A percentile compares a stretch with the other conserved stretches of the same genome.
phyloP scores from a whole-genome alignment of 1,140 invertebrate species.

The Drosophila tsacasi region DNA sequence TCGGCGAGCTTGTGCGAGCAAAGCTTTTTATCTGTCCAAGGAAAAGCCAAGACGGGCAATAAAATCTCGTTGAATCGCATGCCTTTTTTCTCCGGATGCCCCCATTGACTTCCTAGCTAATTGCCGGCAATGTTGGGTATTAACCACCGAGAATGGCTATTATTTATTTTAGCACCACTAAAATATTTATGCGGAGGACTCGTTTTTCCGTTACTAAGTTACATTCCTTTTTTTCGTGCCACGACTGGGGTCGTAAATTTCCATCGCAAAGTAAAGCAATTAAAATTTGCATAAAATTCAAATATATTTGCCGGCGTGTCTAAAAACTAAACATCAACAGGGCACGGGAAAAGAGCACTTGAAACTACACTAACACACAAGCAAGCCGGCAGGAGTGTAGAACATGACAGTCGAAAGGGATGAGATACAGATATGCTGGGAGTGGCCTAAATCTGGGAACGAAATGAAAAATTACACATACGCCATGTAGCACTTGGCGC shows the following conservation, averaged over 20 bases:
- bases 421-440: slow-evolving; percentile 28
- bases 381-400: slow-evolving; percentile 25
- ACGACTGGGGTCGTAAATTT: slow-evolving; percentile 58
- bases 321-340: slow-evolving; percentile 75
- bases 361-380: slow-evolving; percentile 40
- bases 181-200: slow-evolving; percentile 55
- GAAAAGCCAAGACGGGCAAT: slow-evolving; percentile 28
- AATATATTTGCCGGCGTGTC: slow-evolving; percentile 61
- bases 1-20: slow-evolving; percentile 23
- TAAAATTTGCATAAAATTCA: slow-evolving; percentile 80
- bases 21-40: slow-evolving; percentile 44
- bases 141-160: slow-evolving; percentile 38
- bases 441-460: slow-evolving; percentile 31
- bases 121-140: slow-evolving; percentile 38
- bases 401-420: slow-evolving; percentile 62
- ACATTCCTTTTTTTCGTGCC: neutral
- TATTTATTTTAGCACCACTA: slow-evolving; percentile 59
- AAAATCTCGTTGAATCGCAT: slow-evolving; percentile 15
- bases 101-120: slow-evolving; percentile 32
- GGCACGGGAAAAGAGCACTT: slow-evolving; percentile 45
- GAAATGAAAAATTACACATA: slow-evolving; percentile 76
- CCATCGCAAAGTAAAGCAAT: slow-evolving; percentile 67
- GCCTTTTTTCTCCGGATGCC: slow-evolving; percentile 6
- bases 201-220: slow-evolving; percentile 8
- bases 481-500: slow-evolving; percentile 60